Evolutionary conservation across 2,888 invertebrate genomes (phyloP).

Genomic region (Copidosoma aretas): DNA sequence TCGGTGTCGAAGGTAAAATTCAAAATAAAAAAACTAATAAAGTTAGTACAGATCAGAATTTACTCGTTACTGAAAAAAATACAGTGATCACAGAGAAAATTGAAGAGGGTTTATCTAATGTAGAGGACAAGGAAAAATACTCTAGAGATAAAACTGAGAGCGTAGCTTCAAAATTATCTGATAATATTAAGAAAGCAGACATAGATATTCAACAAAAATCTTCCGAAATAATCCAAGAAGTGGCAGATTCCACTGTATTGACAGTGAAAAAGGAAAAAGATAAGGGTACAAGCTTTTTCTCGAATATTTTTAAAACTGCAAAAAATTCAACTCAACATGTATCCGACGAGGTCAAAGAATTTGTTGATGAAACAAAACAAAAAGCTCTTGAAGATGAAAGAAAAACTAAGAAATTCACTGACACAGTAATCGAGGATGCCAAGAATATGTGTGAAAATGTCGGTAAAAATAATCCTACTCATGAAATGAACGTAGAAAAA

Average conservation of each 20-base stretch:
- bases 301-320: conserved; percentile 20
- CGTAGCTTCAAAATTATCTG: background rate
- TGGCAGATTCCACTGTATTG: conserved; percentile 38
- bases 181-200: conserved; percentile 28
- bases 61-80: too few relatives aligned
- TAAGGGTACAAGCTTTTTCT: conserved; percentile 44
- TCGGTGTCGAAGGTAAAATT: too few relatives aligned
- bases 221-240: conserved; percentile 61
- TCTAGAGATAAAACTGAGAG: background rate
- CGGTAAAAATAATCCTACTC: conserved; percentile 37
- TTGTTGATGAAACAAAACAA: conserved; percentile 27
- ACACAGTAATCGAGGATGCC: conserved; percentile 33
- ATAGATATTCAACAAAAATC: conserved; percentile 63
- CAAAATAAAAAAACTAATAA: too few relatives aligned
- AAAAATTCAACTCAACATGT: conserved; percentile 40
- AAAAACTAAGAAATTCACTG: too few relatives aligned
- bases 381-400: conserved; percentile 41
- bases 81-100: too few relatives aligned
- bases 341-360: conserved; percentile 54
- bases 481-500: conserved; percentile 32
- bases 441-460: conserved; percentile 37
- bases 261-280: conserved; percentile 45
- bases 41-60: too few relatives aligned
- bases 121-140: background rate
- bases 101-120: too few relatives aligned